These are phyloP conservation scores for Procavia capensis DNA, from an alignment of 2,113 vertebrate genomes.

Conservation along the genomic window DNA sequence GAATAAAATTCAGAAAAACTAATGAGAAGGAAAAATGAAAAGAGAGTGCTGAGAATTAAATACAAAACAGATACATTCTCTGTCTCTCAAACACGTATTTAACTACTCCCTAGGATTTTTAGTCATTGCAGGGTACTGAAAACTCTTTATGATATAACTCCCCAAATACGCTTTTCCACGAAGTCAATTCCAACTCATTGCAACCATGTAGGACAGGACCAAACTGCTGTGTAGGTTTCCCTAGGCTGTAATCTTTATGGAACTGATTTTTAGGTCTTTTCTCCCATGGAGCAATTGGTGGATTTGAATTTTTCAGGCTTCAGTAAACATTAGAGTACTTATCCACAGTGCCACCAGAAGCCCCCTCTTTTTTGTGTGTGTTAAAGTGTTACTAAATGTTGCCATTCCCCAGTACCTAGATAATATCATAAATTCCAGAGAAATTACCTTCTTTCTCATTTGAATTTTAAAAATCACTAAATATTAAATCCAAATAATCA, in stretches of 20 bases:
- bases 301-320: too few relatives aligned
- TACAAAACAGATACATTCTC: not conserved
- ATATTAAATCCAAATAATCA: slow-evolving; percentile 53
- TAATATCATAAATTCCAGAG: slow-evolving; percentile 8
- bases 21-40: not conserved
- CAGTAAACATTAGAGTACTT: too few relatives aligned
- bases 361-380: not conserved
- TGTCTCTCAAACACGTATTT: not conserved
- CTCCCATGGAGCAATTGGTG: too few relatives aligned
- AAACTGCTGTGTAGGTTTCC: too few relatives aligned
- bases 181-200: too few relatives aligned
- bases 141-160: not conserved
- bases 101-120: not conserved
- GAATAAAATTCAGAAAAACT: slow-evolving; percentile 50
- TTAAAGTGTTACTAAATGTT: not conserved
- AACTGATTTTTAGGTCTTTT: too few relatives aligned
- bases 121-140: not conserved
- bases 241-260: too few relatives aligned
- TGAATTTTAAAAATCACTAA: not conserved
- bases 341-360: too few relatives aligned
- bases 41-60: slow-evolving; percentile 16
- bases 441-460: not conserved
- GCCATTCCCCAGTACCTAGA: not conserved
- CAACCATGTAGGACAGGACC: too few relatives aligned
- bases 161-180: too few relatives aligned